Evolutionary conservation across 2,888 invertebrate genomes (phyloP).

Genomic region (Anthophora plumipes): DNA sequence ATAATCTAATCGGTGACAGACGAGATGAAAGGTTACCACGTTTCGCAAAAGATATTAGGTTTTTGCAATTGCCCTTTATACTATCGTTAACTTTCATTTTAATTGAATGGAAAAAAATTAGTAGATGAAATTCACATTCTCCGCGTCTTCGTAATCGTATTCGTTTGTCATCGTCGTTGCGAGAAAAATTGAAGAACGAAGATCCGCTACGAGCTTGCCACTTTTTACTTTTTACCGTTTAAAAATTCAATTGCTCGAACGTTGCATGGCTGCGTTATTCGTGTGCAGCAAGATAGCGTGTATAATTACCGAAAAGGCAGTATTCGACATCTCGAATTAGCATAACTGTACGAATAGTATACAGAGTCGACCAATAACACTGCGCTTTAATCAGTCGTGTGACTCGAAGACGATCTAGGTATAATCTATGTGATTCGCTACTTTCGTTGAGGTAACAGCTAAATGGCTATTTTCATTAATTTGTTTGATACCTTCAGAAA

Average conservation of each 20-base stretch:
- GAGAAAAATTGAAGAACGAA: conserved; percentile 21
- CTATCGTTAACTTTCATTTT: neutral
- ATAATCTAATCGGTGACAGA: conserved; percentile 1
- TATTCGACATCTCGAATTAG: conserved; percentile 63
- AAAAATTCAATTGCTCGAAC: conserved; percentile 22
- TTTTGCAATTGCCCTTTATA: conserved; percentile 27
- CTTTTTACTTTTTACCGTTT: conserved; percentile 15
- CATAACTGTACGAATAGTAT: conserved; percentile 56
- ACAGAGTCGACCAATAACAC: conserved; percentile 16
- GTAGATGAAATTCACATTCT: conserved; percentile 15
- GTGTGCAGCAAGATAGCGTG: conserved; percentile 30
- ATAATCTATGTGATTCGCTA: conserved; percentile 1
- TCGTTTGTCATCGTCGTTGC: conserved; percentile 8
- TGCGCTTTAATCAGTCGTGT: conserved; percentile 1
- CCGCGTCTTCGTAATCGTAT: conserved; percentile 25
- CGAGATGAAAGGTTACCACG: conserved; percentile 18
- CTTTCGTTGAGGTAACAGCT: neutral
- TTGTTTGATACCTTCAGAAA: too few species aligned
- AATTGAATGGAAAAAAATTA: neutral
- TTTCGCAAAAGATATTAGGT: neutral
- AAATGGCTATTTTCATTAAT: too few species aligned
- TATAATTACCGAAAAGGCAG: conserved; percentile 56
- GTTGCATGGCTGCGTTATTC: neutral
- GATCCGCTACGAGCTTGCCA: neutral
- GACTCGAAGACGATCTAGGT: conserved; percentile 27